Evolutionary conservation across 92 coral and sea anemone species (phyloP), one percentile per base, ranked within the genome.

Genomic region (Micromussa lordhowensis): DNA sequence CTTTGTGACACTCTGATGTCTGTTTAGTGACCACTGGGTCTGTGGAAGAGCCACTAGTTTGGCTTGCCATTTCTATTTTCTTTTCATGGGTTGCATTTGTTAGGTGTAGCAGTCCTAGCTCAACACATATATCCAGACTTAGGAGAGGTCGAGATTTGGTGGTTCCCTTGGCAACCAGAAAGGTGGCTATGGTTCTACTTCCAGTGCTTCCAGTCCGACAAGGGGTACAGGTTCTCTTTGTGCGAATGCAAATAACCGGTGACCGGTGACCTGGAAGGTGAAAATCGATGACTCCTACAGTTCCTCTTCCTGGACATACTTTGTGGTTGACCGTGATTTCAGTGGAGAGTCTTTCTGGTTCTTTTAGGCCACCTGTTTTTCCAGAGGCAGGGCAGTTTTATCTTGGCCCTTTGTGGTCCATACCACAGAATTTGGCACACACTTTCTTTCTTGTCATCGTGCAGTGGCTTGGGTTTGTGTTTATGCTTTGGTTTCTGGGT

Each of bases 61-160:
- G 2, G 29, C 29, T 14, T 74, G 68, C n/a, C n/a, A 34, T 15
- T 31, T 82, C 18, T 24, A 10, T n/a, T n/a, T n/a, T n/a, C 29
- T 68, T n/a, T 68, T 0, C 79, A 10, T 78, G 81, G 70, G 86
- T 73, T 4, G 82, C 15, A 26, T 85, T 70, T 0, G 70, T 51
- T n/a, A 88, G 4, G 55, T 82, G 78, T 64, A 82, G 35, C 6
- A 88, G 68, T 22, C 92, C 85, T 66, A 90, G 86, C 44, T 85
- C 78, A n/a, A 85, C 75, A 40, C 93, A 24, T 22, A 90, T 85
- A 18, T 85, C 90, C 38, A 90, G 68, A 21, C 90, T 80, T 28
- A 85, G 55, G 11, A 90, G 90, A 13, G 82, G 87, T 85, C 79
- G 81, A 9, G 90, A 90, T 64, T 80, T 74, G 87, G n/a, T 85